Evolutionary conservation across 2,113 vertebrate genomes (phyloP).

Genomic region (Excalfactoria chinensis): DNA sequence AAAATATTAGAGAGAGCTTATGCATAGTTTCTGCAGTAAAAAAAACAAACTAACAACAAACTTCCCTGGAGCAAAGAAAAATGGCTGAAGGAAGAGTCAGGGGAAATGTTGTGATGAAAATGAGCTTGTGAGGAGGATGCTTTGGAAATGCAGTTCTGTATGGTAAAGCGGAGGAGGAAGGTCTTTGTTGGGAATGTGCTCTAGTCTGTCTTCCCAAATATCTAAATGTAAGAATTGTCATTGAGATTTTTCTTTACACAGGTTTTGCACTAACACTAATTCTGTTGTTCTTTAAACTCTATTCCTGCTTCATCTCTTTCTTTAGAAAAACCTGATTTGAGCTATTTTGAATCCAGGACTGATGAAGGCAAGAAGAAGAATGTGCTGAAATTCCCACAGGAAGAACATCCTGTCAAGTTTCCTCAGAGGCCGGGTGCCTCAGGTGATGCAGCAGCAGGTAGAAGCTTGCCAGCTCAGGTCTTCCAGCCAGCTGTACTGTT

Average conservation of each 20-base stretch:
- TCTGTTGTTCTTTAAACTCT: neutral
- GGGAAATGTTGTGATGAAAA: neutral
- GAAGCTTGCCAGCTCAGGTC: conserved; percentile 31
- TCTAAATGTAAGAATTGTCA: neutral
- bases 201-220: neutral
- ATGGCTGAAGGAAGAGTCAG: neutral
- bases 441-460: neutral
- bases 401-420: conserved; percentile 49
- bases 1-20: neutral
- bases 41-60: neutral
- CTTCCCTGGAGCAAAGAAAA: neutral
- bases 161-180: neutral
- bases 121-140: neutral
- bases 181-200: neutral
- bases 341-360: neutral
- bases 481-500: conserved; percentile 85
- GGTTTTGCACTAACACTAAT: neutral
- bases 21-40: neutral
- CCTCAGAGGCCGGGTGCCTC: neutral
- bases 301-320: neutral
- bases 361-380: conserved; percentile 23
- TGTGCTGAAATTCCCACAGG: conserved; percentile 39
- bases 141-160: neutral
- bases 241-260: neutral
- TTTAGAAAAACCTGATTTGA: conserved; percentile 44